Evolutionary conservation across 2,113 vertebrate species (phyloP), one percentile per base, ranked within the genome.

Genomic region (Oryzias melastigma): DNA sequence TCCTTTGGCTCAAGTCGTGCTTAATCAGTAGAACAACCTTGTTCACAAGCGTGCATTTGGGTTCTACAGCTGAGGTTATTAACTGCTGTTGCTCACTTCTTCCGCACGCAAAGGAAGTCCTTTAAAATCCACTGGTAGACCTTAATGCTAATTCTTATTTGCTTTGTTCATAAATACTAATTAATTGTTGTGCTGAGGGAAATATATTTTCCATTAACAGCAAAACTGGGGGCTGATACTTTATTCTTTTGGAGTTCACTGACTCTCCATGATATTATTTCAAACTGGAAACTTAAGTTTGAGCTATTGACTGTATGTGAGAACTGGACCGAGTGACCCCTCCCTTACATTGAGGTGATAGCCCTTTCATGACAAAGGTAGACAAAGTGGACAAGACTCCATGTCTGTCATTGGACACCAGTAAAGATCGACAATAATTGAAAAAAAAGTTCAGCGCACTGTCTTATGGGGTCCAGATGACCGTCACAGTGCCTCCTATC

Each of bases 11-110:
- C 56, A 62, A 70, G 62, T 60, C 54, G 45, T 50, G 56, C 55
- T 78, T 35, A 71, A 87, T 85, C 71, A 78, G 71, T 51, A 41
- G 78, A 80, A 81, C 68, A 82, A 80, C 51, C 71, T 58, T 63
- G 77, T 69, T 83, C 77, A 43, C 63, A 68, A 25, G 45, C 14
- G 29, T 40, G 62, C 14, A 61, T 81, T 72, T 46, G 49, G 46
- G 50, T 55, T 45, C 16, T 40, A 71, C 76, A 71, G 48, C 18
- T 19, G 19, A 49, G 62, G 54, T 80, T 71, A 73, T 82, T 82
- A 69, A 44, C 67, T 19, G 60, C 68, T 61, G 76, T 76, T 52
- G 3, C 52, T 76, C 69, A 40, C 14, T 52, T 46, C 56, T 44
- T 8, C 27, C 14, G 7, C 67, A 67, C 52, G 52, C 60, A 7